Evolutionary conservation across 1,140 invertebrate genomes (phyloP), one percentile per base, ranked within the genome.

Genomic region (Drosophila sturtevanti): DNA sequence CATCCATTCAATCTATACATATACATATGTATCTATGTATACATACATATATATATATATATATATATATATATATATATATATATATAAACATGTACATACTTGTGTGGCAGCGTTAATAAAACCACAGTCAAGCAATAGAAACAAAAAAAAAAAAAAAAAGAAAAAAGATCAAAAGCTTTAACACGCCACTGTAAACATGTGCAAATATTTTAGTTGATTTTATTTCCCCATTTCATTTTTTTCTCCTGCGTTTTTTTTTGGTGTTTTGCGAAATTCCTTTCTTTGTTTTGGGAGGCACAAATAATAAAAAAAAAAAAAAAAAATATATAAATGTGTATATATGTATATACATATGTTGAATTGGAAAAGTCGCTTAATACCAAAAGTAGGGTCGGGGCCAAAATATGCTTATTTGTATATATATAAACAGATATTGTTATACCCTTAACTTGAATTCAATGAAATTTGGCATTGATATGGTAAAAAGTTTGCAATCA

Each of bases 151-250:
- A 38, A 4, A 21, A 4, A 21, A 44, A 44, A 18, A 48, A 48
- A 48, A 11, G 21, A 77, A 72, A 76, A 89, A 89, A 89, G 82
- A 87, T 87, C 82, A 87, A 87, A 87, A 79, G 82, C 84, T 72
- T 82, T 77, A 79, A 70, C 65, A 68, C 67, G 79, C 71, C 68
- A 67, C 68, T 68, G 75, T 76, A 72, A 82, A 77, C 75, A 79
- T 86, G 82, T 81, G 79, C 79, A 87, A 87, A 87, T 87, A 89
- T 87, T 86, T 87, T 81, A 73, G 55, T 89, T 87, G 79, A 87
- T 87, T 89, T 87, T 82, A 78, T 85, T 86, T 64, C 41, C 41
- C 41, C 37, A 70, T 67, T 78, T 69, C 48, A 60, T 34, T 69
- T 41, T 63, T 51, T 76, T 68, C 56, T 66, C 27, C n/a, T n/a